These are phyloP conservation scores for Gnathonemus echidnorhynchus DNA, from an alignment of 2,113 vertebrate species.

Conservation along the genomic window DNA sequence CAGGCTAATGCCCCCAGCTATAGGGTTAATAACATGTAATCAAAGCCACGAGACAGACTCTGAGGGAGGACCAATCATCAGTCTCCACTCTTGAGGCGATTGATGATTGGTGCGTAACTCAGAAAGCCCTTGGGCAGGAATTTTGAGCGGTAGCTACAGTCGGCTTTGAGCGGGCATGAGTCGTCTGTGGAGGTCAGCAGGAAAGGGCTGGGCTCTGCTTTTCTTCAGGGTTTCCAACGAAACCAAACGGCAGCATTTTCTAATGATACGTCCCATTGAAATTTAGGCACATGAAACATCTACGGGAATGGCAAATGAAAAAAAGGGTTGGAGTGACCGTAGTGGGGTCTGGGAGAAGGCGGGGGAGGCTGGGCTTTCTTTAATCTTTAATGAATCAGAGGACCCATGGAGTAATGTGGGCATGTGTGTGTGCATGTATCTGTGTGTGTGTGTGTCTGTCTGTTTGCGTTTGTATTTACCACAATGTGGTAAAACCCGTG, in stretches of 20 bases:
- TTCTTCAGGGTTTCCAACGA: background rate
- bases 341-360: background rate
- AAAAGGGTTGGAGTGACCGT: background rate
- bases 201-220: background rate
- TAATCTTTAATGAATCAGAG: background rate
- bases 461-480: background rate
- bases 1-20: conserved; percentile 45
- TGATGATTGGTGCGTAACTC: background rate
- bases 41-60: conserved; percentile 43
- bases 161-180: background rate
- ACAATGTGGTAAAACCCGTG: background rate
- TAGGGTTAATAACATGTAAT: conserved; percentile 50
- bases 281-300: background rate
- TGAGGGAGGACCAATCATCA: conserved; percentile 5
- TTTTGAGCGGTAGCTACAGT: background rate
- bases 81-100: background rate
- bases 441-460: background rate
- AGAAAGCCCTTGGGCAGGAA: background rate
- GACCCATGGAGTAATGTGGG: background rate
- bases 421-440: background rate
- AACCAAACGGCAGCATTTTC: background rate
- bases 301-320: background rate
- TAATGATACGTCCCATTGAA: background rate
- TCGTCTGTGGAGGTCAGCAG: background rate
- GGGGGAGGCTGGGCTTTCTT: background rate